These are phyloP conservation scores for Alentia gelatinosa DNA, from an alignment of 2,888 invertebrate species.

Conservation along the genomic window DNA sequence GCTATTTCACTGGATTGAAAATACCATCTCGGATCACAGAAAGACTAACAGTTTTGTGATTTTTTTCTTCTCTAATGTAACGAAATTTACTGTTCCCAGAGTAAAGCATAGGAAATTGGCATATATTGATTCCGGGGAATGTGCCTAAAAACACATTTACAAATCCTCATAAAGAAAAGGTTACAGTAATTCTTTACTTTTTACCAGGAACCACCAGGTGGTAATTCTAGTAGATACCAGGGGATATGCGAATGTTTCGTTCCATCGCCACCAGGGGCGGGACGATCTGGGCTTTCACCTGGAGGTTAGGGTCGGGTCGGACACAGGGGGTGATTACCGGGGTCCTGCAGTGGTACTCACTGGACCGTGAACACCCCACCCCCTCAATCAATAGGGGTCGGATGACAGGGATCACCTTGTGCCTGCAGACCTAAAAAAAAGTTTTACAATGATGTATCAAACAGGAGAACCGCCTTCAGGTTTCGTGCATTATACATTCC, in stretches of 20 bases:
- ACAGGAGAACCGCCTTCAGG: background rate
- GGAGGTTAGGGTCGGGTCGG: background rate
- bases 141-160: too few species aligned
- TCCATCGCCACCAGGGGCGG: background rate
- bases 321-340: background rate
- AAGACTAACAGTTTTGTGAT: too few species aligned
- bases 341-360: background rate
- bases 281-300: background rate
- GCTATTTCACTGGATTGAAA: too few species aligned
- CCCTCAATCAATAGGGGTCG: background rate
- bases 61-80: too few species aligned
- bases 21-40: too few species aligned
- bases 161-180: too few species aligned
- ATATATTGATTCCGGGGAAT: too few species aligned
- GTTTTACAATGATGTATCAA: background rate
- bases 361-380: background rate
- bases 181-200: too few species aligned
- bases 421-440: background rate
- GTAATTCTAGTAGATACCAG: too few species aligned
- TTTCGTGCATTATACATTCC: background rate
- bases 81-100: too few species aligned
- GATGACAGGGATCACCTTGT: background rate
- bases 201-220: too few species aligned
- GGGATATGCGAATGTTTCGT: background rate
- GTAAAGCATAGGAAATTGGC: too few species aligned